A percentile compares a stretch with the other conserved stretches of the same genome.
These are phyloP conservation scores for Podarcis cretensis DNA, from an alignment of 2,113 vertebrate genomes.

Conservation along the genomic window DNA sequence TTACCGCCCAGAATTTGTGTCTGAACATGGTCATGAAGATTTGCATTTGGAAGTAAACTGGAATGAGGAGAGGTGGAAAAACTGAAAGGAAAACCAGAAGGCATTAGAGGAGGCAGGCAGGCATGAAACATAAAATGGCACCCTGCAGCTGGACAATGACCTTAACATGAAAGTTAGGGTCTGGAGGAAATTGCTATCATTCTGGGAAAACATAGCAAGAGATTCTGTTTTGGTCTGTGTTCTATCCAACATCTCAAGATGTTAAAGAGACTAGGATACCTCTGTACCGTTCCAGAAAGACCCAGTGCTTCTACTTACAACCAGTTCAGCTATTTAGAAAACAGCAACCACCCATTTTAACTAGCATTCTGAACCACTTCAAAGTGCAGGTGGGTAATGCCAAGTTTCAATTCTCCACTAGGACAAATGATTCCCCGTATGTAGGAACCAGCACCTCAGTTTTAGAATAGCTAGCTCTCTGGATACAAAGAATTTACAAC, in stretches of 20 bases:
- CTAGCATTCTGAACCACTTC: background rate
- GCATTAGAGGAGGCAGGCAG: constrained; percentile 14
- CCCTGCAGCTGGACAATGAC: background rate
- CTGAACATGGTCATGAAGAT: constrained; percentile 86
- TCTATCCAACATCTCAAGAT: background rate
- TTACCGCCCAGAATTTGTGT: constrained; percentile 89
- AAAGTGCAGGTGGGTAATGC: background rate
- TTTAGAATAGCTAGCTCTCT: background rate
- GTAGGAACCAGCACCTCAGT: background rate
- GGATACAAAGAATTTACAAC: background rate
- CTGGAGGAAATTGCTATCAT: background rate
- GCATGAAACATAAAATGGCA: accelerated
- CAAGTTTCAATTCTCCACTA: background rate
- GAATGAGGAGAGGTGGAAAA: constrained; percentile 90
- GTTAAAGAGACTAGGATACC: background rate
- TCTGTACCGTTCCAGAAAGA: background rate
- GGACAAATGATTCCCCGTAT: background rate
- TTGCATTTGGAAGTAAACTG: constrained; percentile 89
- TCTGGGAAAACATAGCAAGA: background rate
- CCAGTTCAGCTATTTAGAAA: background rate
- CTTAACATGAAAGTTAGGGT: background rate
- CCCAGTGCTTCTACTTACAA: background rate
- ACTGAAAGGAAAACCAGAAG: constrained; percentile 77
- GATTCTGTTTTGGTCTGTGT: background rate
- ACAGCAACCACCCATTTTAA: background rate